Evolutionary conservation across 2,888 invertebrate genomes (phyloP).

Genomic region (Watsonalla binaria): DNA sequence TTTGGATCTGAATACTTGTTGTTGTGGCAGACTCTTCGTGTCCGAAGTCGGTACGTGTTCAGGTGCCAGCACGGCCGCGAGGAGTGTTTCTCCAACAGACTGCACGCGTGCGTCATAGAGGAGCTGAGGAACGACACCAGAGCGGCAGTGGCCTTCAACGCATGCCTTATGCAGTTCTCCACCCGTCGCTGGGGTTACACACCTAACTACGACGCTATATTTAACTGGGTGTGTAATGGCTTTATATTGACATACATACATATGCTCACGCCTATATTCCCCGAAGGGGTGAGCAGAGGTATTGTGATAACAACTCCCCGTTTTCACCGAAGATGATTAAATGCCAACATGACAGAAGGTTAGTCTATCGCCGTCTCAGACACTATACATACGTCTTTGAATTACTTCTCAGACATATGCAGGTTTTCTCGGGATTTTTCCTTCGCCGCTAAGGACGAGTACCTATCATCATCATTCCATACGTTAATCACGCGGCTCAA

Average conservation of each 20-base stretch:
- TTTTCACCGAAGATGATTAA: too few relatives aligned
- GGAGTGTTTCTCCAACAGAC: constrained; percentile 88
- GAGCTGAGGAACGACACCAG: constrained; percentile 75
- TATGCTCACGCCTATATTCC: too few relatives aligned
- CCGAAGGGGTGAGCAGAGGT: too few relatives aligned
- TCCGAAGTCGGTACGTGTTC: constrained; percentile 56
- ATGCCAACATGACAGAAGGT: too few relatives aligned
- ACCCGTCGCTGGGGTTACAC: constrained; percentile 12
- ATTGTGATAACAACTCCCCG: too few relatives aligned
- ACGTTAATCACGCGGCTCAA: background rate
- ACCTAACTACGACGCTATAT: constrained; percentile 14
- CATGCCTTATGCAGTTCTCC: constrained; percentile 45
- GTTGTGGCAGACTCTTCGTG: constrained; percentile 30
- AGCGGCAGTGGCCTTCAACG: constrained; percentile 78
- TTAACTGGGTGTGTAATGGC: constrained; percentile 26
- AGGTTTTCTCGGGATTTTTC: too few relatives aligned
- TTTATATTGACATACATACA: too few relatives aligned
- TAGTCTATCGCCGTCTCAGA: too few relatives aligned
- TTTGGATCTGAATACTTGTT: background rate
- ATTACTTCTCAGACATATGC: too few relatives aligned
- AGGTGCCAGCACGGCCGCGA: constrained; percentile 85
- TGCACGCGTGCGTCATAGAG: constrained; percentile 87
- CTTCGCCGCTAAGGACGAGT: too few relatives aligned
- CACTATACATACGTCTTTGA: too few relatives aligned
- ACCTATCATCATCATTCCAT: background rate